Conservation (phyloP, 2,113 vertebrate genomes). For the Dipodomys stephensi region DNA sequence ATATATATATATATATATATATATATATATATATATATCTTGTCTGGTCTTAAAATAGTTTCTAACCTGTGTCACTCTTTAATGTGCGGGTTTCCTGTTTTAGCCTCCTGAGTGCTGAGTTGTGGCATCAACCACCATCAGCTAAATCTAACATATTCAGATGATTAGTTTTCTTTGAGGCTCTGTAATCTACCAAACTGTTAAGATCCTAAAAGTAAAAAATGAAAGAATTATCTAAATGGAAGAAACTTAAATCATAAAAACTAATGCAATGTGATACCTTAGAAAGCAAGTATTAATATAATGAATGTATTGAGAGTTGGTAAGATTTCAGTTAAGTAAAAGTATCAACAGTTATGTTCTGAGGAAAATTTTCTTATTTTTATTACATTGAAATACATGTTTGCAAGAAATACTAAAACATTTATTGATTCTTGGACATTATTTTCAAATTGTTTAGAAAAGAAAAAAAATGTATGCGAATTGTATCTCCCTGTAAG, state of each 20-base stretch:
- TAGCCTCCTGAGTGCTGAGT: too few relatives aligned
- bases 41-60: too few relatives aligned
- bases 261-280: neutral
- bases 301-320: neutral
- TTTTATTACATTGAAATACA: neutral
- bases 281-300: neutral
- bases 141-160: too few relatives aligned
- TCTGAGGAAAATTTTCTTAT: neutral
- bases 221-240: neutral
- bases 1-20: too few relatives aligned
- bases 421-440: neutral
- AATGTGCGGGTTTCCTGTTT: too few relatives aligned
- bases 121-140: too few relatives aligned
- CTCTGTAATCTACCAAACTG: neutral
- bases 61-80: too few relatives aligned
- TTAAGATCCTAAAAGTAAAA: neutral
- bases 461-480: neutral
- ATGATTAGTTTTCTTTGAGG: too few relatives aligned
- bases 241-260: neutral
- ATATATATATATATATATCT: too few relatives aligned
- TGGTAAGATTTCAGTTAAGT: neutral
- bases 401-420: neutral
- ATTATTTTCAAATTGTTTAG: slow-evolving; percentile 23
- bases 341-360: neutral
- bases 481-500: neutral